Conservation (phyloP, 2,113 vertebrate species). For the Apaloderma vittatum region DNA sequence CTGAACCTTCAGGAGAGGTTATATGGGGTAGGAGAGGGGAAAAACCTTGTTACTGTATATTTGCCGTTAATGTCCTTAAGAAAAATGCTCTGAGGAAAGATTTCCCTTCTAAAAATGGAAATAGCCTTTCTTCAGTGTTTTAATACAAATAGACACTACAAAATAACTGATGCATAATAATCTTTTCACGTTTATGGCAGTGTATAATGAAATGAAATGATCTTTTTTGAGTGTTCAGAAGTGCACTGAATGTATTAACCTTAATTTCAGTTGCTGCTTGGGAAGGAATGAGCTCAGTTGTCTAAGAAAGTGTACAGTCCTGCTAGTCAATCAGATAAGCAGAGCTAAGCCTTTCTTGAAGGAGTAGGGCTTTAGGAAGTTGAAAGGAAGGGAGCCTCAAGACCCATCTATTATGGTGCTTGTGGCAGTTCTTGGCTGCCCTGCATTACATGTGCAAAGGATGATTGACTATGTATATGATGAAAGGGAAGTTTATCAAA, state of each 20-base stretch:
- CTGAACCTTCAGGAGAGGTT: slow-evolving; percentile 12
- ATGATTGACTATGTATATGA: background rate
- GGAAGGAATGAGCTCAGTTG: background rate
- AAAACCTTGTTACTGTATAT: background rate
- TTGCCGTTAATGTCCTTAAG: background rate
- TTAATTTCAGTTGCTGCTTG: background rate
- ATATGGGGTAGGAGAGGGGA: background rate
- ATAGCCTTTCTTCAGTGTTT: background rate
- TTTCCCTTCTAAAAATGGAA: slow-evolving; percentile 1
- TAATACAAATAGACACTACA: background rate
- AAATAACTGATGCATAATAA: background rate
- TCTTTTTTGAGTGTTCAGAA: background rate
- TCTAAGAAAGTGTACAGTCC: background rate
- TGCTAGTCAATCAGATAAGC: background rate
- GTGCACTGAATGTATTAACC: background rate
- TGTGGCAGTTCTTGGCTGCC: background rate
- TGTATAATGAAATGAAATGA: background rate
- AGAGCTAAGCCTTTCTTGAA: background rate
- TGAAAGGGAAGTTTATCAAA: background rate
- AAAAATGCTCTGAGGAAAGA: background rate
- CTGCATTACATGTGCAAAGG: background rate
- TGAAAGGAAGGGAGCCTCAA: background rate
- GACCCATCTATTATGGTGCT: background rate
- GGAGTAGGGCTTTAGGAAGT: background rate
- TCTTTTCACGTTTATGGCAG: background rate